Evolutionary conservation across 2,797 vertebrate species (phyloP), one percentile per base, ranked within the genome.

Genomic region (Ambastaia sidthimunki): DNA sequence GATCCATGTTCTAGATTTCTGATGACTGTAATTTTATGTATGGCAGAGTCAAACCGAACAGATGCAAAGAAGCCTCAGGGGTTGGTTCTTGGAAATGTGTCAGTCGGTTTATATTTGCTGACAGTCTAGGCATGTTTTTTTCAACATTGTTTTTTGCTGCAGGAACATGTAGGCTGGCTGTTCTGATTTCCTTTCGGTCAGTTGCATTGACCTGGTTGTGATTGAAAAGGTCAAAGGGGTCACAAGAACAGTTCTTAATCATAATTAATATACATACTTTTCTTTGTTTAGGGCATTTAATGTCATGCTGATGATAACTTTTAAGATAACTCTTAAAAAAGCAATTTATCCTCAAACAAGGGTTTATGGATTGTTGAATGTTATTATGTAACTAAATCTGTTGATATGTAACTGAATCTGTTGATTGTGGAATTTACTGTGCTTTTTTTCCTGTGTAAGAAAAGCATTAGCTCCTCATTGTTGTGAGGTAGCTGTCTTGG

Each of bases 401-500:
- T 62, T 31, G 41, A 23, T 28, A 41, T 41, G 19, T 19, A 34
- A 9, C 28, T 47, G 41, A 48, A 68, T 62, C 25, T 62, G 23
- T 62, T 31, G 41, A 23, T 28, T 25, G 48, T 67, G 18, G 62
- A 70, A 70, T 50, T 5, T 7, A 16, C 11, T 2, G 1, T 62
- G 25, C 25, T 10, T 78, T 66, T 34, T 52, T 68, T 62, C 52
- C 19, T 76, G 21, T 55, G 25, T 13, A 69, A 70, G 75, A 59
- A 62, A 67, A 23, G 25, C 66, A 50, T 74, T 18, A 18, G 25
- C 23, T 59, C 9, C 34, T 75, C 47, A 21, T 18, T 76, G 48
- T 71, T 52, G 34, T 75, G 57, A 55, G 48, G 74, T 74, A 72
- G 59, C 37, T 52, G 23, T 73, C 73, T 74, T 81, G 63, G 65